phyloP scores from a whole-genome alignment of 2,888 invertebrate genomes.

The Poecilobothrus nobilitatus region DNA sequence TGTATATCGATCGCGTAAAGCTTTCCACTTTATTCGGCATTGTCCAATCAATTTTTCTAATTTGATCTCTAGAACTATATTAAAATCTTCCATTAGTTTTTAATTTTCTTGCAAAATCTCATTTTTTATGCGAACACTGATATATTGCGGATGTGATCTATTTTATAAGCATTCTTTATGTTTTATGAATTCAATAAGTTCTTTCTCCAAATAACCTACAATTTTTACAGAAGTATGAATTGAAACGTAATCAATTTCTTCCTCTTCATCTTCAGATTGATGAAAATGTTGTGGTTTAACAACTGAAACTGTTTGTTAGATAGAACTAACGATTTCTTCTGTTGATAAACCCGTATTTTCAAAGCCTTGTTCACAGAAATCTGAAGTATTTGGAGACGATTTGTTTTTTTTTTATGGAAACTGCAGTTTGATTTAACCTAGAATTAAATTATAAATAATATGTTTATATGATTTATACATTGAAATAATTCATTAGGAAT shows the following conservation, averaged over 20 bases:
- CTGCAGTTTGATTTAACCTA: background rate
- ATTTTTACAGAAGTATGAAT: constrained; percentile 40
- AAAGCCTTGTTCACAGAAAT: constrained; percentile 9
- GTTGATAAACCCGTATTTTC: background rate
- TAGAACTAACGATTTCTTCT: constrained; percentile 30
- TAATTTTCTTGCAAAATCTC: constrained; percentile 37
- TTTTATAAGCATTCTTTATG: constrained; percentile 37
- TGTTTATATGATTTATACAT: background rate
- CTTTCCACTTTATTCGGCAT: constrained; percentile 41
- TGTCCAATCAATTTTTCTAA: constrained; percentile 26
- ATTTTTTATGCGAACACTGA: constrained; percentile 36
- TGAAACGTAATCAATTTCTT: constrained; percentile 35
- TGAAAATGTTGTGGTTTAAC: constrained; percentile 17
- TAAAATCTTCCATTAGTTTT: constrained; percentile 33
- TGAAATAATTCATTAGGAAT: too few relatives aligned
- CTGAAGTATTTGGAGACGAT: constrained; percentile 15
- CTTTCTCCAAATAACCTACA: constrained; percentile 40
- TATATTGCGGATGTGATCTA: constrained; percentile 34
- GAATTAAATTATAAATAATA: background rate
- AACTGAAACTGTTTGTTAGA: constrained; percentile 9
- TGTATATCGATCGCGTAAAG: constrained; percentile 38
- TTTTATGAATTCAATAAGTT: constrained; percentile 35
- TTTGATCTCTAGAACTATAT: background rate
- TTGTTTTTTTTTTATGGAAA: constrained; percentile 17
- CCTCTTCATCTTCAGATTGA: constrained; percentile 1